A percentile compares a stretch with the other conserved stretches of the same genome.
Conservation (phyloP, 2,797 vertebrate species). For the Sciurus vulgaris region DNA sequence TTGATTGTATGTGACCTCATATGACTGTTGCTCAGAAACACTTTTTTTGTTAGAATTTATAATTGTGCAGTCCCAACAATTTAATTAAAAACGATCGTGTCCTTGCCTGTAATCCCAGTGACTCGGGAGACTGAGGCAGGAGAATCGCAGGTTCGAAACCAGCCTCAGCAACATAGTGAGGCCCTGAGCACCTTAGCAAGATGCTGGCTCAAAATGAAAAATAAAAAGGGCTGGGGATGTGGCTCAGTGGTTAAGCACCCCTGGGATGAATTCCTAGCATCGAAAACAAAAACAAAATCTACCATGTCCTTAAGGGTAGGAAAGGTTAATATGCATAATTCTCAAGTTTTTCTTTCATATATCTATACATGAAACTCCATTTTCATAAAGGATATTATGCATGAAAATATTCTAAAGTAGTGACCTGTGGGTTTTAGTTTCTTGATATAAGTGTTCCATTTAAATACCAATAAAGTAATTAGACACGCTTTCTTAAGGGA, state of each 20-base stretch:
- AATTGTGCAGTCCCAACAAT: background rate
- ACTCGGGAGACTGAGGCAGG: too few relatives aligned
- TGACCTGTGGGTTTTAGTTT: conserved; percentile 1
- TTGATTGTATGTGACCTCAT: background rate
- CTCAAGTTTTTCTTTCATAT: conserved; percentile 17
- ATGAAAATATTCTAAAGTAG: conserved; percentile 16
- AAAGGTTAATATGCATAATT: background rate
- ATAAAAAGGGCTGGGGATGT: too few relatives aligned
- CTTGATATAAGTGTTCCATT: conserved; percentile 24
- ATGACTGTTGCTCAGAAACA: background rate
- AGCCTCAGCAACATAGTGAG: too few relatives aligned
- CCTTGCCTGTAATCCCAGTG: background rate
- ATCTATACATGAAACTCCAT: background rate
- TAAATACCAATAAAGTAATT: background rate
- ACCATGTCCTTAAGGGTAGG: background rate
- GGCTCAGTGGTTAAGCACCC: too few relatives aligned
- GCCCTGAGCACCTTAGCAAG: too few relatives aligned
- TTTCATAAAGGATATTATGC: background rate
- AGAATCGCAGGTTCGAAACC: too few relatives aligned
- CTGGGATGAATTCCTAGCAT: too few relatives aligned
- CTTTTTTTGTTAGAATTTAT: conserved; percentile 14
- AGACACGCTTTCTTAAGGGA: background rate
- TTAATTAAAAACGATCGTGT: background rate
- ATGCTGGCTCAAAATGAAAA: too few relatives aligned
- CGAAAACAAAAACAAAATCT: too few relatives aligned